Percentiles rank a stretch among this genome's conserved stretches.
phyloP scores from a whole-genome alignment of 2,888 invertebrate species.

The Galerucella pusilla region DNA sequence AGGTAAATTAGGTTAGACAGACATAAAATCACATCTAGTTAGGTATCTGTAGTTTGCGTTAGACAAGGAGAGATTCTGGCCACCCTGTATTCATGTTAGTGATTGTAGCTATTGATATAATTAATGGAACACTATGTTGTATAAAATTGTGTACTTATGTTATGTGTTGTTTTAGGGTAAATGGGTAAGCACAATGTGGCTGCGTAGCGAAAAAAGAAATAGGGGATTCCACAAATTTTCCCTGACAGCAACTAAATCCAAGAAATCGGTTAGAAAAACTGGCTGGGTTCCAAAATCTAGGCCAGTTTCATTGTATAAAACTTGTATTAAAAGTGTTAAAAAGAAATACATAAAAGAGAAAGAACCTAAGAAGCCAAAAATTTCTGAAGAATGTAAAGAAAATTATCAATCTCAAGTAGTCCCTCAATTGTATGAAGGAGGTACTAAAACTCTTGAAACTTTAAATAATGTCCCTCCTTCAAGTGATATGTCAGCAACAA shows the following conservation, averaged over 20 bases:
- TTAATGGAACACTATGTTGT: too few species aligned
- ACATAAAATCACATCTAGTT: too few species aligned
- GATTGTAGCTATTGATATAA: too few species aligned
- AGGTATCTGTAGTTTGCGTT: too few species aligned
- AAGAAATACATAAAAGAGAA: slow-evolving; percentile 44
- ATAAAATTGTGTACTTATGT: not conserved
- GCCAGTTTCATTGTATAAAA: slow-evolving; percentile 51
- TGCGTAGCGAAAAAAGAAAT: slow-evolving; percentile 75
- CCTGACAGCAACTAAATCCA: slow-evolving; percentile 54
- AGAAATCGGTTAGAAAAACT: slow-evolving; percentile 50
- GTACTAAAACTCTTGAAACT: slow-evolving; percentile 42
- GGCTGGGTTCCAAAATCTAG: slow-evolving; percentile 55
- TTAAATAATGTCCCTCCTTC: slow-evolving; percentile 40
- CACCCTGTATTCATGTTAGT: too few species aligned
- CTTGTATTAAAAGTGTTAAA: slow-evolving; percentile 45
- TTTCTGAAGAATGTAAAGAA: slow-evolving; percentile 60
- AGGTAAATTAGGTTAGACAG: too few species aligned
- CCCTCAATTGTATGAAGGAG: slow-evolving; percentile 57
- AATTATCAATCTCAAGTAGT: slow-evolving; percentile 62
- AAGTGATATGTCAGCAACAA: slow-evolving; percentile 40
- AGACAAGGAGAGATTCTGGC: too few species aligned
- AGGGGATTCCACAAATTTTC: slow-evolving; percentile 66
- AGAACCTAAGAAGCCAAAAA: slow-evolving; percentile 34
- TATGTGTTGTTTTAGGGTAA: slow-evolving; percentile 39
- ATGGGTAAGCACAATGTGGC: slow-evolving; percentile 69